Evolutionary conservation across 2,797 vertebrate genomes (phyloP).

Genomic region (Sylvilagus floridanus): DNA sequence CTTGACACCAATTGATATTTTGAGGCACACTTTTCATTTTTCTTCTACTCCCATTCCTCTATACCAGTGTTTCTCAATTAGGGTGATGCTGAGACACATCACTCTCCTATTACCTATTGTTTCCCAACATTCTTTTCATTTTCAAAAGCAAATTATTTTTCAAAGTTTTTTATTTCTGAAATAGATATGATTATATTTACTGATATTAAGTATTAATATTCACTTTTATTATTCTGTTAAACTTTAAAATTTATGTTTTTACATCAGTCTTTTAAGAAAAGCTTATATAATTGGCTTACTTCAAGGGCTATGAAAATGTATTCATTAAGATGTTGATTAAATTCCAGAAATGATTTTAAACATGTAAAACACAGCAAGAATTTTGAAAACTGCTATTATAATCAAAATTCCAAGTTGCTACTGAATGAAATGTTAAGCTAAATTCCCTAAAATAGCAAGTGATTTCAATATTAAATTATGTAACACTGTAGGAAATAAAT

Average conservation of each 20-base stretch:
- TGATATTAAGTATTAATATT: conserved; percentile 70
- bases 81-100: conserved; percentile 53
- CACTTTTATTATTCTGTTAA: conserved; percentile 56
- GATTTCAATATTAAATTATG: conserved; percentile 68
- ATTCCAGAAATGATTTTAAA: conserved; percentile 78
- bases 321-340: conserved; percentile 82
- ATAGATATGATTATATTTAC: conserved; percentile 66
- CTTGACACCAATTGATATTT: neutral
- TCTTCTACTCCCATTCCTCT: neutral
- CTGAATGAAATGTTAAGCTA: conserved; percentile 69
- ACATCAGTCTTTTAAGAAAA: conserved; percentile 62
- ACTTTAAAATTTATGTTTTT: conserved; percentile 69
- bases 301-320: conserved; percentile 72
- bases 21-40: conserved; percentile 26
- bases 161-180: conserved; percentile 41
- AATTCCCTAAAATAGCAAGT: conserved; percentile 57
- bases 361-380: conserved; percentile 68
- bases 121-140: conserved; percentile 75
- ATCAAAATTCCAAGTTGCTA: conserved; percentile 34
- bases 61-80: neutral
- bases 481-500: conserved; percentile 72
- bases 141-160: conserved; percentile 67
- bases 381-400: conserved; percentile 77
- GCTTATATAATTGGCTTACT: conserved; percentile 71
- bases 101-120: conserved; percentile 71